Conservation (phyloP, 2,113 vertebrate species). For the Callospermophilus lateralis region DNA sequence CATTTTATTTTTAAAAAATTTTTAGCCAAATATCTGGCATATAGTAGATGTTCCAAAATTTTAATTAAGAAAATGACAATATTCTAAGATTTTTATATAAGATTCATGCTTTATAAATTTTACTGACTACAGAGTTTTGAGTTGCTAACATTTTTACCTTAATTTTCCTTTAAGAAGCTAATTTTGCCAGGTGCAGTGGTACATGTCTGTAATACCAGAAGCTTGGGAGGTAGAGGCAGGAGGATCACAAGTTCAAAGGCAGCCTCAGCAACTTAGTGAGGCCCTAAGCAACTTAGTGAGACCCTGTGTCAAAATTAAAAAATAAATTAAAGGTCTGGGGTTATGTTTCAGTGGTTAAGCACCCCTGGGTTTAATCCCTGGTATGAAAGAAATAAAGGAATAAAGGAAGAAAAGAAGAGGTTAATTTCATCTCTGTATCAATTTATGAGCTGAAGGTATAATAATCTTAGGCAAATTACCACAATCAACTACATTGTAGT, state of each 20-base stretch:
- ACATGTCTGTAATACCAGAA: no score
- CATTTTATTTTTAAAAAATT: background rate
- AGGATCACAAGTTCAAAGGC: no score
- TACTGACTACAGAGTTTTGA: background rate
- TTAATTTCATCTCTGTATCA: background rate
- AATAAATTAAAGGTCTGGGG: no score
- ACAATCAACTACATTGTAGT: background rate
- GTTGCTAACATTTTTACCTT: background rate
- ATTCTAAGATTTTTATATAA: background rate
- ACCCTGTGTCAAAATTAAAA: no score
- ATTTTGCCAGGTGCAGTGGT: background rate
- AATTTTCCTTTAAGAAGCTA: background rate
- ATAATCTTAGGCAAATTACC: conserved; percentile 8
- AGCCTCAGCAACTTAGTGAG: no score
- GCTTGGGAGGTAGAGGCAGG: no score
- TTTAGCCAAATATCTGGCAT: background rate
- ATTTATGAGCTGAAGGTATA: background rate
- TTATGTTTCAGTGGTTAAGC: no score
- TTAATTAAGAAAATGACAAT: background rate
- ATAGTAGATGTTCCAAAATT: background rate
- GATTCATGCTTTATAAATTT: background rate
- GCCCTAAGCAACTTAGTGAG: no score
- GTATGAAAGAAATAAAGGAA: no score
- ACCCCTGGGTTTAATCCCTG: no score
- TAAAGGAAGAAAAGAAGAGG: no score